Percentiles rank a stretch among this genome's conserved stretches.
Conservation (phyloP, 2,888 invertebrate genomes). For the Hyppa rectilinea region DNA sequence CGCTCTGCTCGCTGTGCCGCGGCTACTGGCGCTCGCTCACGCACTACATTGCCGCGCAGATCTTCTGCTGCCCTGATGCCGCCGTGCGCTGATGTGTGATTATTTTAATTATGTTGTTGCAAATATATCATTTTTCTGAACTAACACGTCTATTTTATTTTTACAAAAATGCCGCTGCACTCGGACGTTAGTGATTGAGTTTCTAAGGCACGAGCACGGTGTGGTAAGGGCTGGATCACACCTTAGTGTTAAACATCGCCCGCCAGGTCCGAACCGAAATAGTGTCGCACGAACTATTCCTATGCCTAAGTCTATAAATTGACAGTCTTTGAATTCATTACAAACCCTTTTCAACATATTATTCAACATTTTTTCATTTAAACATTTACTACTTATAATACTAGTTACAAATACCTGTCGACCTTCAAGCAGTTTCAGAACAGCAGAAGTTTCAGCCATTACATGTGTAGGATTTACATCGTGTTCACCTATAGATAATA, state of each 20-base stretch:
- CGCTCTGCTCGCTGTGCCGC: constrained; percentile 80
- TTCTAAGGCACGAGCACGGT: too few species aligned
- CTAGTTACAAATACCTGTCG: background rate
- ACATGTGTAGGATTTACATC: background rate
- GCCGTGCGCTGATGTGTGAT: constrained; percentile 26
- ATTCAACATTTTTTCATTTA: too few species aligned
- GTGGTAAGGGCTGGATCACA: too few species aligned
- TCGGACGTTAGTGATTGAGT: too few species aligned
- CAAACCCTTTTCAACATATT: too few species aligned
- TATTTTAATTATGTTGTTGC: constrained; percentile 52
- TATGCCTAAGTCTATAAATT: too few species aligned
- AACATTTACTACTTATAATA: too few species aligned
- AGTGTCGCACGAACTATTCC: too few species aligned
- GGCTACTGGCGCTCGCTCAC: constrained; percentile 79
- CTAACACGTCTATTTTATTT: constrained; percentile 14
- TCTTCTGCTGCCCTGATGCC: constrained; percentile 60
- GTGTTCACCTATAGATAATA: background rate
- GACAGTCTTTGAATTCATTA: too few species aligned
- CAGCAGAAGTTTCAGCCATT: background rate
- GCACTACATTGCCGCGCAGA: constrained; percentile 70
- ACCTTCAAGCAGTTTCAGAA: background rate
- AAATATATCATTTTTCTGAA: constrained; percentile 49
- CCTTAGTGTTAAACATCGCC: too few species aligned
- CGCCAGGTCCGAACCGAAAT: too few species aligned
- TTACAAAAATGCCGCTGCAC: background rate